Conservation (phyloP, 2,888 invertebrate genomes). For the Tipula vernalis region DNA sequence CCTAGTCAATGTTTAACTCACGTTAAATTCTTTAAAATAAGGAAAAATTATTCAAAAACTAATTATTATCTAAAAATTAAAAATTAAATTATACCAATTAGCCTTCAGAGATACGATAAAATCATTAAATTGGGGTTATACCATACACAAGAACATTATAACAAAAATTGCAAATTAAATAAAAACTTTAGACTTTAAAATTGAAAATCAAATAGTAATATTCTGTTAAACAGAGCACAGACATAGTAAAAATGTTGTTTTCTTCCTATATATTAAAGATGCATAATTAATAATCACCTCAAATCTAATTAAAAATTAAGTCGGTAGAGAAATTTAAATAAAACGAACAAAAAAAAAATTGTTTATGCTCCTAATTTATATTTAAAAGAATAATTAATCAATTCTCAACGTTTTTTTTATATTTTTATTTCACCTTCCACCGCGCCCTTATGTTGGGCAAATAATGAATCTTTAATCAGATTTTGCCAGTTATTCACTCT, state of each 20-base stretch:
- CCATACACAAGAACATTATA: background rate
- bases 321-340: background rate
- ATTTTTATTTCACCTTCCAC: background rate
- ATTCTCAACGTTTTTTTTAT: background rate
- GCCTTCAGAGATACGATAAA: background rate
- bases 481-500: background rate
- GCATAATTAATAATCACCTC: background rate
- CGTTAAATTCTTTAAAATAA: no score
- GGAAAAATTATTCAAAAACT: no score
- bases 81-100: background rate
- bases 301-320: background rate
- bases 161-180: background rate
- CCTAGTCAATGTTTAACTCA: no score
- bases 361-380: background rate
- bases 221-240: background rate
- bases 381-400: background rate
- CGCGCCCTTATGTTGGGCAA: background rate
- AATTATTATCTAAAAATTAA: background rate
- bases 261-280: background rate
- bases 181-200: background rate
- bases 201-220: background rate
- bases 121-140: background rate
- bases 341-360: background rate
- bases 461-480: background rate
- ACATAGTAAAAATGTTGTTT: background rate